Percentiles rank a stretch among this genome's conserved stretches.
phyloP scores from a whole-genome alignment of 2,888 invertebrate genomes.

The Polymixis flavicincta region DNA sequence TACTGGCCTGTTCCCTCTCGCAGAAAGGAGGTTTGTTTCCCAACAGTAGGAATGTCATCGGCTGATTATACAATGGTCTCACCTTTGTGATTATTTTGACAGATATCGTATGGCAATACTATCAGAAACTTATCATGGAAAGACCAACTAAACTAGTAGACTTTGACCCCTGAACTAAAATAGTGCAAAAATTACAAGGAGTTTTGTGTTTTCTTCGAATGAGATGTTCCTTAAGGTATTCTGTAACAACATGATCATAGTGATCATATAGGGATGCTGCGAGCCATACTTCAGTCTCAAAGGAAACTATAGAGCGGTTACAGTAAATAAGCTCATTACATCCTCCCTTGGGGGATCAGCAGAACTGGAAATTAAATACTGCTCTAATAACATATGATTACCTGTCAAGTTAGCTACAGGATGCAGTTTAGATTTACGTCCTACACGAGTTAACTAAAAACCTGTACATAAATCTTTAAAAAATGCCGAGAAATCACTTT shows the following conservation, averaged over 20 bases:
- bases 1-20: neutral
- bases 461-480: neutral
- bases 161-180: neutral
- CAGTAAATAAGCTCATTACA: constrained; percentile 45
- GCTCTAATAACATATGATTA: constrained; percentile 39
- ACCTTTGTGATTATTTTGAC: neutral
- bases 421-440: neutral
- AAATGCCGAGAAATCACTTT: neutral
- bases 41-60: neutral
- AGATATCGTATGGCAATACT: neutral
- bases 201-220: neutral
- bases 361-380: constrained; percentile 36
- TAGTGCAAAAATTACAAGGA: neutral
- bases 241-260: neutral
- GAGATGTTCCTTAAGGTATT: neutral
- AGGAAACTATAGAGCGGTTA: constrained; percentile 18
- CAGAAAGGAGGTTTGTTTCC: neutral
- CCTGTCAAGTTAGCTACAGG: constrained; percentile 18
- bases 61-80: neutral
- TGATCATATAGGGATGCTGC: neutral
- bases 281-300: constrained; percentile 1
- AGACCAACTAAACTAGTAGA: neutral
- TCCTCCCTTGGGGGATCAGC: constrained; percentile 36
- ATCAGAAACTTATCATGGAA: neutral
- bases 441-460: neutral